phyloP scores from a whole-genome alignment of 2,888 invertebrate genomes.

The Philonicus albiceps region DNA sequence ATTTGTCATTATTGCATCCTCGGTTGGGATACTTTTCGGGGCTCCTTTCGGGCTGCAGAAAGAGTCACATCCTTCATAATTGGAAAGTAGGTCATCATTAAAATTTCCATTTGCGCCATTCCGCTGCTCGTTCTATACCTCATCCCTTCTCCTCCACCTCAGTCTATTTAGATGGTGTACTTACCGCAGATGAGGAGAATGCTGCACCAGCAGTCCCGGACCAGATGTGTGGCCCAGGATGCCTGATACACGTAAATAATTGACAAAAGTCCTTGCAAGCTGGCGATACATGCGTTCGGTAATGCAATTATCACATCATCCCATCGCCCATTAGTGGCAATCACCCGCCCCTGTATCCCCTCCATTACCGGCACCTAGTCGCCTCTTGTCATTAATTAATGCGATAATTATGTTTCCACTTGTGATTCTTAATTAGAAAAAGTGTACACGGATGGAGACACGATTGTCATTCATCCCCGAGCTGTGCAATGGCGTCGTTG shows the following conservation, averaged over 20 bases:
- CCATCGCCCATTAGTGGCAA: slow-evolving; percentile 7
- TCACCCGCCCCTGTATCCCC: background rate
- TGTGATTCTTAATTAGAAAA: slow-evolving; percentile 38
- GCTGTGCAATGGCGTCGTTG: background rate
- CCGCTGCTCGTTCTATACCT: background rate
- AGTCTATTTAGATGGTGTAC: background rate
- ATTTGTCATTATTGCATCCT: slow-evolving; percentile 1
- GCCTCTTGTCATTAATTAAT: slow-evolving; percentile 25
- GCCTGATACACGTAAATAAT: background rate
- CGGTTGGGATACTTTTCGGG: background rate
- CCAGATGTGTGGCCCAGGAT: background rate
- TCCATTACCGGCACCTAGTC: background rate
- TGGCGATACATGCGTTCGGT: background rate
- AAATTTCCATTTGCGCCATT: slow-evolving; percentile 18
- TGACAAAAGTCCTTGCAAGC: slow-evolving; percentile 5
- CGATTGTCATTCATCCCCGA: slow-evolving; percentile 11
- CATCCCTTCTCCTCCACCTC: background rate
- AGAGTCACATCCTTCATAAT: background rate
- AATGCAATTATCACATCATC: slow-evolving; percentile 23
- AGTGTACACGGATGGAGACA: background rate
- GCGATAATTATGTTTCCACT: slow-evolving; percentile 34
- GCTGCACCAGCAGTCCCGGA: background rate
- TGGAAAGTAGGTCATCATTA: slow-evolving; percentile 34
- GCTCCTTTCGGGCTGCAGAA: background rate
- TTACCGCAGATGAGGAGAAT: background rate